A percentile compares a stretch with the other conserved stretches of the same genome.
These are phyloP conservation scores for Ephestia elutella DNA, from an alignment of 1,140 invertebrate genomes.

Conservation along the genomic window DNA sequence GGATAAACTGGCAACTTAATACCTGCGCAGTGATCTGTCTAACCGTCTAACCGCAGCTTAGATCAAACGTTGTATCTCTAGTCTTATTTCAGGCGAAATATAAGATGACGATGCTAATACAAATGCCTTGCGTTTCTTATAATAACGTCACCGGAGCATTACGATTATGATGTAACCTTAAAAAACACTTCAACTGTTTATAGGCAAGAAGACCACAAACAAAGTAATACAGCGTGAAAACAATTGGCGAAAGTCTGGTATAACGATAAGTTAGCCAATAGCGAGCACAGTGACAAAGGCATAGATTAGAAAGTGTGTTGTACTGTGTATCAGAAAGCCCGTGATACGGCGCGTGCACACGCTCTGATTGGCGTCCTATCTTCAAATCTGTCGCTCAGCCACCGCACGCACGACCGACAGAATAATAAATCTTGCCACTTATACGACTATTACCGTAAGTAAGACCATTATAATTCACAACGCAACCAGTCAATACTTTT, in stretches of 20 bases:
- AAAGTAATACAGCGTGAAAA: constrained; percentile 69
- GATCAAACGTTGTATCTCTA: constrained; percentile 27
- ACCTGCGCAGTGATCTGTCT: constrained; percentile 34
- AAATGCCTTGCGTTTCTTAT: background rate
- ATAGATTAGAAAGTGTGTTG: constrained; percentile 72
- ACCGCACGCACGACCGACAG: constrained; percentile 18
- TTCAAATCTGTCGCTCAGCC: constrained; percentile 59
- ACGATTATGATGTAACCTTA: constrained; percentile 43
- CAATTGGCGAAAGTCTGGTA: constrained; percentile 71
- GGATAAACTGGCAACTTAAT: constrained; percentile 55
- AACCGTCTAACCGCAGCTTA: constrained; percentile 64
- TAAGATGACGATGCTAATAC: background rate
- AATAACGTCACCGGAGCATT: background rate
- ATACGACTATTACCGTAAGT: background rate
- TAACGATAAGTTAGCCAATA: constrained; percentile 62
- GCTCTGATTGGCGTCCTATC: constrained; percentile 70
- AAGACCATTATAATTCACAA: constrained; percentile 1
- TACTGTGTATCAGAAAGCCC: constrained; percentile 62
- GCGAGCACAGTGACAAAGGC: constrained; percentile 65
- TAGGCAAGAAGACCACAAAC: constrained; percentile 48
- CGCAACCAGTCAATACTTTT: background rate
- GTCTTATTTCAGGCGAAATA: background rate
- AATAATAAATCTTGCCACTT: background rate
- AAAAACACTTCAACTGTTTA: constrained; percentile 38
- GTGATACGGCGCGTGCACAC: constrained; percentile 56